Conservation (phyloP, 2,797 vertebrate species). For the Chanos chanos region DNA sequence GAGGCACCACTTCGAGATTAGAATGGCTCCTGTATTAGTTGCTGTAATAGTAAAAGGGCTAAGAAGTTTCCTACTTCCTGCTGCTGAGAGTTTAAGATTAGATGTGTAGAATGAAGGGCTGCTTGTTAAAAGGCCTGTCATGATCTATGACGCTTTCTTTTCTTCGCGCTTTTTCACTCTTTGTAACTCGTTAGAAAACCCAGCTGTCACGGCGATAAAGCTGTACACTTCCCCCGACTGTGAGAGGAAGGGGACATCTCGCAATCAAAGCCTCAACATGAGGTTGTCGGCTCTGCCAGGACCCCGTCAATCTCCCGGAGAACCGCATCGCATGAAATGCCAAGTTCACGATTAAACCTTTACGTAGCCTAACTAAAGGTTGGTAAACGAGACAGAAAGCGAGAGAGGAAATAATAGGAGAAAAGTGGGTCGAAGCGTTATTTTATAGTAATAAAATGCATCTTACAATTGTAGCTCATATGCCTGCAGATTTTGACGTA, state of each 20-base stretch:
- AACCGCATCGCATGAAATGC: slow-evolving; percentile 60
- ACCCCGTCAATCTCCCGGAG: slow-evolving; percentile 78
- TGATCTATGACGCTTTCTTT: slow-evolving; percentile 54
- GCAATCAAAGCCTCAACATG: slow-evolving; percentile 73
- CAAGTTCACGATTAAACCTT: slow-evolving; percentile 77
- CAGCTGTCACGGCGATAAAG: slow-evolving; percentile 67
- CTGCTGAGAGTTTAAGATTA: slow-evolving; percentile 57
- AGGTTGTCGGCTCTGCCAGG: slow-evolving; percentile 64
- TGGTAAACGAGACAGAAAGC: background rate
- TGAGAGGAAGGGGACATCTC: slow-evolving; percentile 62
- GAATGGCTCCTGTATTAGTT: slow-evolving; percentile 16
- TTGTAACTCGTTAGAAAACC: slow-evolving; percentile 66
- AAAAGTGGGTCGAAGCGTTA: background rate
- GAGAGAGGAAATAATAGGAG: background rate
- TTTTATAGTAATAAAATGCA: too few species aligned
- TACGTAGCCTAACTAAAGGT: slow-evolving; percentile 53
- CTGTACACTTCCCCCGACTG: slow-evolving; percentile 65
- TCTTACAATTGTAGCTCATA: too few species aligned
- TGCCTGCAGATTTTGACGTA: too few species aligned
- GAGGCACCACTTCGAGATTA: background rate
- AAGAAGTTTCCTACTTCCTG: slow-evolving; percentile 34
- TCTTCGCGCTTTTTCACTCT: slow-evolving; percentile 56
- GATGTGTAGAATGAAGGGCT: slow-evolving; percentile 35
- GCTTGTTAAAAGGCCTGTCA: slow-evolving; percentile 52
- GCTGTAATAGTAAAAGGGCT: slow-evolving; percentile 8